Percentiles rank a stretch among this genome's conserved stretches.
phyloP scores from a whole-genome alignment of 1,140 invertebrate genomes.

The Ridgeia piscesae region DNA sequence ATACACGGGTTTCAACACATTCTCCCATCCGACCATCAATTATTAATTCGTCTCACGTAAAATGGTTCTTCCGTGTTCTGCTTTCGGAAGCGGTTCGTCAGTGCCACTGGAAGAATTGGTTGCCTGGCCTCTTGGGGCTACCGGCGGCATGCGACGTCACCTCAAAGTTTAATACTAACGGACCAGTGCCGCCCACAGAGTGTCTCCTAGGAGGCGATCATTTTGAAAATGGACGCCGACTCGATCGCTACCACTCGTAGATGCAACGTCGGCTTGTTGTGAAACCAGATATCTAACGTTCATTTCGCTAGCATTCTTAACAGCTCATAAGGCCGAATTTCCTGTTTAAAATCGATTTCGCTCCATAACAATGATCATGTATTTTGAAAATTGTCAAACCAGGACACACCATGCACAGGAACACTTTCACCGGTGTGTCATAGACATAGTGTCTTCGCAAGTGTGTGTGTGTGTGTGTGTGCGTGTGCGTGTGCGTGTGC shows the following conservation, averaged over 20 bases:
- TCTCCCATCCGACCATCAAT: not conserved
- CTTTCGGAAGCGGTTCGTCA: not conserved
- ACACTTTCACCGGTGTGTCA: too few relatives aligned
- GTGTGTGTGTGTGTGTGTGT: too few relatives aligned
- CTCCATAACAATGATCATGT: too few relatives aligned
- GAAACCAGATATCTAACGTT: not conserved
- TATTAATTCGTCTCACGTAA: not conserved
- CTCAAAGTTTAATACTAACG: not conserved
- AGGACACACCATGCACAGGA: too few relatives aligned
- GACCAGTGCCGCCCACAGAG: not conserved
- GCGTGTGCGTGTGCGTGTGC: too few relatives aligned
- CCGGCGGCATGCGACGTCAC: not conserved
- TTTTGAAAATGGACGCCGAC: not conserved
- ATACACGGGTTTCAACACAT: not conserved
- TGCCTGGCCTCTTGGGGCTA: not conserved
- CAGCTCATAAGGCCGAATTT: too few relatives aligned
- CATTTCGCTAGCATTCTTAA: too few relatives aligned
- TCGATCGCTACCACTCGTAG: not conserved
- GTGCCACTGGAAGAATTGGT: not conserved
- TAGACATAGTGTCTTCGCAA: too few relatives aligned
- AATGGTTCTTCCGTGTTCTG: not conserved
- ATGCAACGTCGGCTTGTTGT: not conserved
- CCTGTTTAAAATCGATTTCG: too few relatives aligned
- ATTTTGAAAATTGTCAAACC: too few relatives aligned
- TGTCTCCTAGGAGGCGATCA: not conserved